These are phyloP conservation scores for Carassius gibelio DNA, from an alignment of 2,113 vertebrate genomes.

Conservation along the genomic window DNA sequence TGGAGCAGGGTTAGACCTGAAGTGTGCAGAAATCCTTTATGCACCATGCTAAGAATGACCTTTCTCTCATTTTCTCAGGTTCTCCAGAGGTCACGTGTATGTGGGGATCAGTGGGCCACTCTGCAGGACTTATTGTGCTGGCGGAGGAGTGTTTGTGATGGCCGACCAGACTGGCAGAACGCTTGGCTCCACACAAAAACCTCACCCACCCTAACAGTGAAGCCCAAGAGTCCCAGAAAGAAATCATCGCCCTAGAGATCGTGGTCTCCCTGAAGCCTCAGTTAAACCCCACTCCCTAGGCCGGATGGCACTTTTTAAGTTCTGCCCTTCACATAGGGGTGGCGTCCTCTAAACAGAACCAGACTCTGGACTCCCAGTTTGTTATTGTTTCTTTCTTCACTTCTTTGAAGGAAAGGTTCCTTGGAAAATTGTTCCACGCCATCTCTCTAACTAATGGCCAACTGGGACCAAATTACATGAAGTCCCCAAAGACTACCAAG, in stretches of 20 bases:
- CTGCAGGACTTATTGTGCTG: constrained; percentile 85
- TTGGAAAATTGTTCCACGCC: neutral
- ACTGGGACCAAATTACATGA: constrained; percentile 44
- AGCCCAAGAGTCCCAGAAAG: constrained; percentile 76
- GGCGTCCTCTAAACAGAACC: neutral
- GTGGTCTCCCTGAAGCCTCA: neutral
- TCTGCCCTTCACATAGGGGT: neutral
- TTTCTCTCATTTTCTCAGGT: constrained; percentile 70
- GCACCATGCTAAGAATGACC: neutral
- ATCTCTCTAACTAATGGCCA: constrained; percentile 29
- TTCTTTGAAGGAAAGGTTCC: constrained; percentile 8
- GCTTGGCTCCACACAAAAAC: constrained; percentile 74
- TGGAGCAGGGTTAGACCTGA: neutral
- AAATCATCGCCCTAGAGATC: constrained; percentile 73
- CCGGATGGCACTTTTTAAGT: neutral
- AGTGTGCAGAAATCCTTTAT: neutral
- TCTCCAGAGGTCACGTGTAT: constrained; percentile 82
- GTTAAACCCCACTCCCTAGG: neutral
- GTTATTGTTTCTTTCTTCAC: neutral
- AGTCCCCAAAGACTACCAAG: constrained; percentile 46
- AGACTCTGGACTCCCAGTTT: neutral
- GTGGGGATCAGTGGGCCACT: constrained; percentile 80
- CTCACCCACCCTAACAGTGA: constrained; percentile 76
- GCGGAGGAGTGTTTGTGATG: constrained; percentile 85
- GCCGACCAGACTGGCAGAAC: constrained; percentile 78